These are phyloP conservation scores for Cyrtonyx montezumae DNA, from an alignment of 2,113 vertebrate species.

Conservation along the genomic window DNA sequence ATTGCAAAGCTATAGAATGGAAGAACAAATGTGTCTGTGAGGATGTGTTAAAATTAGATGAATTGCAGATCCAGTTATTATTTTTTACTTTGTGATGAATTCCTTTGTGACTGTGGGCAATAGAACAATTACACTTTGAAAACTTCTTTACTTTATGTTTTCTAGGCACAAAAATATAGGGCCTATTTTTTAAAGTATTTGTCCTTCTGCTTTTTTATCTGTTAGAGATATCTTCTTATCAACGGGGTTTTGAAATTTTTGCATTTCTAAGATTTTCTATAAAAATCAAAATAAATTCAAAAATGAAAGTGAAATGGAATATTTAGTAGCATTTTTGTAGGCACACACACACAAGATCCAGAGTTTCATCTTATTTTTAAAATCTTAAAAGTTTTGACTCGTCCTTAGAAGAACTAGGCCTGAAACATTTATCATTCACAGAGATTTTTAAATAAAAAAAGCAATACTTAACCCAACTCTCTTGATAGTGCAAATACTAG, in stretches of 20 bases:
- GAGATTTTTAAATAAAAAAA: neutral
- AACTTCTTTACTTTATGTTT: neutral
- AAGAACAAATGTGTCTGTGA: neutral
- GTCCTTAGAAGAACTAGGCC: neutral
- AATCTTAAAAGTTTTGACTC: neutral
- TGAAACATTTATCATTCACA: neutral
- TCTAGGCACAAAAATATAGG: neutral
- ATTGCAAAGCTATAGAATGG: neutral
- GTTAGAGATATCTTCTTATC: neutral
- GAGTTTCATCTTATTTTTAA: neutral
- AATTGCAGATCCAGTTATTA: accelerated
- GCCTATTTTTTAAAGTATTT: neutral
- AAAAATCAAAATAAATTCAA: neutral
- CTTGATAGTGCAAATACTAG: neutral
- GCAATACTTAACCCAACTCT: neutral
- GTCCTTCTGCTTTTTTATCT: neutral
- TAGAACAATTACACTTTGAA: neutral
- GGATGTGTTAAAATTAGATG: neutral
- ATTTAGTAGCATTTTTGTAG: neutral
- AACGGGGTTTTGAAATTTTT: accelerated
- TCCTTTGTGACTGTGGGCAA: neutral
- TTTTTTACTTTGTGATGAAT: neutral
- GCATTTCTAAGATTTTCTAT: neutral
- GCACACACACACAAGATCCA: accelerated
- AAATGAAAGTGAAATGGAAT: accelerated